These are phyloP conservation scores for Sebastes schlegelii DNA, from an alignment of 2,113 vertebrate genomes.

Conservation along the genomic window DNA sequence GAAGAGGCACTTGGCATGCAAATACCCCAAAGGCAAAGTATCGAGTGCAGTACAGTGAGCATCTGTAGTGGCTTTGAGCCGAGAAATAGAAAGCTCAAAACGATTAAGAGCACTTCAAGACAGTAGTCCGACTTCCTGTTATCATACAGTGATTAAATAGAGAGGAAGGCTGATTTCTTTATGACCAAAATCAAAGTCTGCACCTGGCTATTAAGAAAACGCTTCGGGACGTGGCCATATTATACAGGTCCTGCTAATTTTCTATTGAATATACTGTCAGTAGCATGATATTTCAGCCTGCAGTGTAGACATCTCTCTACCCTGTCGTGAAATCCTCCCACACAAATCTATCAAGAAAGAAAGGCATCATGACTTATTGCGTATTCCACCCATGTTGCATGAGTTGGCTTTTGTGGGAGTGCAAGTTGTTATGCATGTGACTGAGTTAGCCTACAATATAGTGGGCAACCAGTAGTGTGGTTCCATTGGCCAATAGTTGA, in stretches of 20 bases:
- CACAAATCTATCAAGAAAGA: constrained; percentile 57
- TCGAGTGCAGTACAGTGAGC: constrained; percentile 24
- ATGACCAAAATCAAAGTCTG: constrained; percentile 35
- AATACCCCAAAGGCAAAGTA: constrained; percentile 24
- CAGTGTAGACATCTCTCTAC: constrained; percentile 31
- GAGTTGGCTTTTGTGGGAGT: constrained; percentile 55
- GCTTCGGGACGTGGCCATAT: background rate
- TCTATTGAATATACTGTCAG: background rate
- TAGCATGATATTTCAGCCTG: constrained; percentile 41
- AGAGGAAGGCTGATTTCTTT: constrained; percentile 18
- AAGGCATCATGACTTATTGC: constrained; percentile 47
- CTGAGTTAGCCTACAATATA: constrained; percentile 43
- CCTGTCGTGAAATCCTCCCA: constrained; percentile 57
- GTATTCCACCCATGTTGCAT: constrained; percentile 51
- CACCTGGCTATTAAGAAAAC: constrained; percentile 19
- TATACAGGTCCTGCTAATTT: constrained; percentile 22
- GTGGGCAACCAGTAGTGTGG: constrained; percentile 29
- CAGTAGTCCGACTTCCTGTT: constrained; percentile 15
- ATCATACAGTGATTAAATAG: constrained; percentile 26
- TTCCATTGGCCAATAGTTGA: constrained; percentile 7
- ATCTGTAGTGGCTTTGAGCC: constrained; percentile 36
- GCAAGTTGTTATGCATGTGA: constrained; percentile 36
- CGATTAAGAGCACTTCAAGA: constrained; percentile 28
- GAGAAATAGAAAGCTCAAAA: constrained; percentile 18
- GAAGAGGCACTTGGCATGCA: constrained; percentile 39